Conservation (phyloP, 1,140 invertebrate genomes). For the Halesus radiatus region DNA sequence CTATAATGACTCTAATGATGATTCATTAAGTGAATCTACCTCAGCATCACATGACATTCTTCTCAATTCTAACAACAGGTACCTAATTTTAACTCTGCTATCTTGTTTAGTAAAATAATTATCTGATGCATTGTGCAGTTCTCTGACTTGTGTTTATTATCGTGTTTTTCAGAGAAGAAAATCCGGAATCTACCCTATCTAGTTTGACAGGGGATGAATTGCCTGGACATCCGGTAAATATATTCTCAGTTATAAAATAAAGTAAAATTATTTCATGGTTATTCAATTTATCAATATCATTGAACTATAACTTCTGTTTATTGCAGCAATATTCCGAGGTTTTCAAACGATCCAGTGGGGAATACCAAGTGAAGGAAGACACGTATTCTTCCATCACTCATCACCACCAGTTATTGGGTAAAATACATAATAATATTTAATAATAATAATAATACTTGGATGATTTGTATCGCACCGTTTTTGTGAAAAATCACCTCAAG, state of each 20-base stretch:
- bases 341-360: constrained; percentile 52
- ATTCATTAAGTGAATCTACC: constrained; percentile 72
- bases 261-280: too few species aligned
- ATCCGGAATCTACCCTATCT: constrained; percentile 55
- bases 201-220: constrained; percentile 55
- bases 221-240: constrained; percentile 52
- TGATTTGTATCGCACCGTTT: too few species aligned
- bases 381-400: constrained; percentile 54
- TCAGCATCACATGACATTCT: constrained; percentile 65
- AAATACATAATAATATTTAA: too few species aligned
- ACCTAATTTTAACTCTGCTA: too few species aligned
- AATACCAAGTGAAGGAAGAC: constrained; percentile 56
- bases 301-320: too few species aligned
- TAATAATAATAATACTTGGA: too few species aligned
- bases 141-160: background rate
- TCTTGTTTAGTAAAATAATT: too few species aligned
- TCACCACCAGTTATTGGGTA: constrained; percentile 42
- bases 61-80: constrained; percentile 57
- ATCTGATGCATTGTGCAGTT: too few species aligned
- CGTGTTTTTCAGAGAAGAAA: constrained; percentile 52
- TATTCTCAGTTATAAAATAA: too few species aligned
- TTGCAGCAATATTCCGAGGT: constrained; percentile 56
- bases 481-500: too few species aligned
- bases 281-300: too few species aligned
- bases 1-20: constrained; percentile 78